Evolutionary conservation across 2,113 vertebrate species (phyloP), one percentile per base, ranked within the genome.

Genomic region (Psilopsiagon aurifrons): DNA sequence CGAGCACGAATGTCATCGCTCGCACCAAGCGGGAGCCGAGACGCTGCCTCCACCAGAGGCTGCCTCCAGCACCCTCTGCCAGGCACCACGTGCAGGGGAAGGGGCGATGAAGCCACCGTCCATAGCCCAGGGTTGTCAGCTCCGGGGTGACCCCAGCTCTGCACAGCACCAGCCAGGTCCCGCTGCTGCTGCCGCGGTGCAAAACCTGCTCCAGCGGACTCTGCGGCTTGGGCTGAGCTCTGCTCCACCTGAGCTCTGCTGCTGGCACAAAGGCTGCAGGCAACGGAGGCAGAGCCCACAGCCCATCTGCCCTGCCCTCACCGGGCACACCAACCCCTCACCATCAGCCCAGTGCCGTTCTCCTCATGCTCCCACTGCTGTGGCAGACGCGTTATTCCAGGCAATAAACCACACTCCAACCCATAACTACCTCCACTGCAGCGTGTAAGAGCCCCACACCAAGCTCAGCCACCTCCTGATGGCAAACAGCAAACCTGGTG

Each of bases 401-500:
- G 46, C 25, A n/a, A 62, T 8, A 85, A 85, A 62, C 31, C 68
- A 55, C 54, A 75, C 33, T 57, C 81, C 51, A 55, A 5, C 12
- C 25, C 9, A 1, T 39, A 73, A 69, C n/a, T 51, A 25, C 54
- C 60, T 59, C 86, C 64, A 83, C 22, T 1, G 2, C 46, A 20
- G 37, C 2, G 3, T 31, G 41, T 35, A 22, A 33, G 70, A 86
- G n/a, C 67, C 43, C 57, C 52, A 44, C 39, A 82, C 31, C 60
- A 39, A 77, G 51, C 52, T 2, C 16, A 15, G 44, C 66, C 17
- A 1, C 25, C 74, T 83, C 59, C 16, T 19, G 43, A 29, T 12
- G 3, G 83, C 76, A 74, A 96, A 87, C 78, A 90, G 88, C 82
- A 90, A 93, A 52, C 84, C 57, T 41, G 47, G 71, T 3, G 27